phyloP scores from a whole-genome alignment of 1,140 invertebrate genomes.

The Caerostris extrusa region DNA sequence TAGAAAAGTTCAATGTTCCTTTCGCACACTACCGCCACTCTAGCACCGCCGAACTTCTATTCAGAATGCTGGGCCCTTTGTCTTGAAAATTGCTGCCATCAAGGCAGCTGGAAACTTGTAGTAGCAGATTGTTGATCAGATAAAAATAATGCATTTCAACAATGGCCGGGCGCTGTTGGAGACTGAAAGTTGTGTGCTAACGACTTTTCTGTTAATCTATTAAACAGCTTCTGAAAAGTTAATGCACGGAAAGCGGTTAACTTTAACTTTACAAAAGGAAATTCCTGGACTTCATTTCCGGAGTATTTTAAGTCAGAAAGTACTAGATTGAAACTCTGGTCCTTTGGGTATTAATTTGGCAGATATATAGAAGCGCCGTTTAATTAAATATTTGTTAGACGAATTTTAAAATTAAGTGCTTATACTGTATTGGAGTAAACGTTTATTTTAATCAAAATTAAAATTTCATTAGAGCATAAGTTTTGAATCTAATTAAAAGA shows the following conservation, averaged over 20 bases:
- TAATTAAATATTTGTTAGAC: no score
- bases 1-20: background rate
- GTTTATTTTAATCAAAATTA: no score
- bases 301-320: background rate
- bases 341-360: background rate
- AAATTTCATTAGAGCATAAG: no score
- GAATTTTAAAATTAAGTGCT: no score
- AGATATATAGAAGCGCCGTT: no score
- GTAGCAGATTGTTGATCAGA: conserved; percentile 29
- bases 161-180: background rate
- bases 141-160: conserved; percentile 40
- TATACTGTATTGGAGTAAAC: no score
- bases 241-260: background rate
- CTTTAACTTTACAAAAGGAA: background rate
- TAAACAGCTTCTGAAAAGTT: conserved; percentile 23
- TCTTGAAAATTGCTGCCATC: background rate
- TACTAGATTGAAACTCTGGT: background rate
- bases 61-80: background rate
- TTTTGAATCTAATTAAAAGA: no score
- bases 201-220: conserved; percentile 37
- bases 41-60: background rate
- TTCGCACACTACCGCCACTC: background rate
- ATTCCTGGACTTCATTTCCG: background rate
- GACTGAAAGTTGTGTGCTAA: background rate
- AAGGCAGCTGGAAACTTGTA: conserved; percentile 12